These are phyloP conservation scores for Scomberomorus guttatus DNA, from an alignment of 2,797 vertebrate species.

Conservation along the genomic window DNA sequence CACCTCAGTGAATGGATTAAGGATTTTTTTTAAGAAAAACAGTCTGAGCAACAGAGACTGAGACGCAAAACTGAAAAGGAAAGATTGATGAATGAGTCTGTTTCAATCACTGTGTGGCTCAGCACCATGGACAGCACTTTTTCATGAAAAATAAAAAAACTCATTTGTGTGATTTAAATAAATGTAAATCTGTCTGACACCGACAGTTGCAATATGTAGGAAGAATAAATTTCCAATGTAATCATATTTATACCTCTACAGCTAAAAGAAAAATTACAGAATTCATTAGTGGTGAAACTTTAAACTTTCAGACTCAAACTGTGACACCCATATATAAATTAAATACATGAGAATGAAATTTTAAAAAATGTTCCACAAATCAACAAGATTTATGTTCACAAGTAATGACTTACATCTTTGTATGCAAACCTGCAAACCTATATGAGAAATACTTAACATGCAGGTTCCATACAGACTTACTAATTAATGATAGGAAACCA, in stretches of 20 bases:
- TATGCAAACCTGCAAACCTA: too few relatives aligned
- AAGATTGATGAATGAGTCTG: slow-evolving; percentile 39
- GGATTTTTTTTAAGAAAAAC: slow-evolving; percentile 27
- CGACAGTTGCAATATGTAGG: slow-evolving; percentile 8
- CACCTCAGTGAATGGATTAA: slow-evolving; percentile 26
- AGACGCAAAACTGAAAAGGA: neutral
- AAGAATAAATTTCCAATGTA: neutral
- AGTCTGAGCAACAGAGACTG: slow-evolving; percentile 18
- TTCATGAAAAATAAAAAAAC: neutral
- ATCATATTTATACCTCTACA: neutral
- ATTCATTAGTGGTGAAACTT: neutral
- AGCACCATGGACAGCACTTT: slow-evolving; percentile 33
- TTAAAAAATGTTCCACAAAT: too few relatives aligned
- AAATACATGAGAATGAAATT: too few relatives aligned
- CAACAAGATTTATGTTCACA: too few relatives aligned
- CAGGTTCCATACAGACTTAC: too few relatives aligned
- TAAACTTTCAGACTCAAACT: too few relatives aligned
- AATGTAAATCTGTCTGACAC: slow-evolving; percentile 1
- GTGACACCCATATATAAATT: too few relatives aligned
- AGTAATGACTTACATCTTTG: too few relatives aligned
- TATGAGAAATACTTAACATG: too few relatives aligned
- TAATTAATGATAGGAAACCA: too few relatives aligned
- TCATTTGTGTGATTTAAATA: slow-evolving; percentile 23
- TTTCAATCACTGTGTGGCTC: slow-evolving; percentile 29
- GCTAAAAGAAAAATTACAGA: neutral